Evolutionary conservation across 30 jellyfish, hydroid and myxozoan genomes (phyloP), one percentile per base, ranked within the genome.

Genomic region (Clytia hemisphaerica): DNA sequence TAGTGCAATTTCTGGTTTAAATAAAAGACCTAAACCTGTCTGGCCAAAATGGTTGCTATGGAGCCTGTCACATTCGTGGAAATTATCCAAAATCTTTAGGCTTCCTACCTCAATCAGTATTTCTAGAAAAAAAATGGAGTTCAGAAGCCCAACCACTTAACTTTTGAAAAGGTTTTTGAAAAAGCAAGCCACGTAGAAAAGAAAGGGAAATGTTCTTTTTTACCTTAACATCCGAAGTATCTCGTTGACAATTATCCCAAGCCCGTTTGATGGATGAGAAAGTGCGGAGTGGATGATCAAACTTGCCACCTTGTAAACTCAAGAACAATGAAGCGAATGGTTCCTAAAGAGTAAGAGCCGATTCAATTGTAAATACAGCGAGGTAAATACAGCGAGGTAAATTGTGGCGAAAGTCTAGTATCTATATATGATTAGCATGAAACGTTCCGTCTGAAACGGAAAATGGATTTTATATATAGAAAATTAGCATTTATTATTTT

Each of bases 151-250:
- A 60, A 26, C 10, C 18, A 26, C 30, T 26, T 60, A 10, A 30
- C 12, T 51, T 14, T 51, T 10, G 28, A 51, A 12, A 7, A 21
- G 26, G 2, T 22, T 57, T 0, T 7, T 6, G 12, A 10, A 42
- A 10, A 10, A 42, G 12, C 53, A 42, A 10, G 15, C 26, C 21
- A 9, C 6, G 14, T 12, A 7, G 7, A n/a, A 21, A 9, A 57
- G 2, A 32, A 21, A n/a, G 1, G 15, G 36, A 57, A 1, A n/a
- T 0, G 61, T 59, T 40, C 22, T 71, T 15, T 22, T 30, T 29
- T 64, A 89, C 98, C 95, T 89, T 89, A 12, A 89, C 98, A 53
- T 89, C 98, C 2, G 98, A 83, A 18, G 98, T 89, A 58, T 89
- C 98, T 40, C 83, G 73, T 35, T 89, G 98, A 75, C 98, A 89